Percentiles rank a stretch among this genome's conserved stretches.
phyloP scores from a whole-genome alignment of 2,113 vertebrate species.

The Trochalopteron elliotii region DNA sequence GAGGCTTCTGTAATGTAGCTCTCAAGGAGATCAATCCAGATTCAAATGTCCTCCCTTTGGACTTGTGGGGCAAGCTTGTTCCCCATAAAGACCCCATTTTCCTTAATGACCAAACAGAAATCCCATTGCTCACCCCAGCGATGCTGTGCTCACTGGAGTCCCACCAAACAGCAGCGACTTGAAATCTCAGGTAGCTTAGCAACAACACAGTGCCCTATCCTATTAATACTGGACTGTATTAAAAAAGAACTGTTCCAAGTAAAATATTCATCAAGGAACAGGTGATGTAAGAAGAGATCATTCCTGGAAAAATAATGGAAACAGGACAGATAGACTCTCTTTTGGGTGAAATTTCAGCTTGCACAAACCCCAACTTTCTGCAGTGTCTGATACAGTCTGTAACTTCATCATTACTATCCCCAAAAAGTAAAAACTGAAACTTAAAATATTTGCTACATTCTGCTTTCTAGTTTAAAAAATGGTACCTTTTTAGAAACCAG shows the following conservation, averaged over 20 bases:
- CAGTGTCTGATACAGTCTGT: background rate
- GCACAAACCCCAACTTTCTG: background rate
- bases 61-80: background rate
- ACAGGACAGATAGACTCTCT: background rate
- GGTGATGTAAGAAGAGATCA: background rate
- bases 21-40: background rate
- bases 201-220: background rate
- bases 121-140: accelerated
- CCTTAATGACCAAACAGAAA: background rate
- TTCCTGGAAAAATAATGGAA: background rate
- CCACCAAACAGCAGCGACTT: background rate
- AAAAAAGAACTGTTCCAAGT: background rate
- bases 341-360: background rate
- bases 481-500: background rate
- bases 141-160: background rate
- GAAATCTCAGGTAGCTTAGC: background rate
- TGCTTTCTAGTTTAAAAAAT: background rate
- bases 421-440: background rate
- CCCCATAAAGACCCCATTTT: background rate
- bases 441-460: background rate
- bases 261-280: background rate
- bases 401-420: background rate
- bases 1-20: background rate
- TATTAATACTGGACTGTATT: background rate
- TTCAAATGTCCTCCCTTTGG: background rate